These are phyloP conservation scores for Trachelus tabidus DNA, from an alignment of 2,888 invertebrate genomes.

Conservation along the genomic window DNA sequence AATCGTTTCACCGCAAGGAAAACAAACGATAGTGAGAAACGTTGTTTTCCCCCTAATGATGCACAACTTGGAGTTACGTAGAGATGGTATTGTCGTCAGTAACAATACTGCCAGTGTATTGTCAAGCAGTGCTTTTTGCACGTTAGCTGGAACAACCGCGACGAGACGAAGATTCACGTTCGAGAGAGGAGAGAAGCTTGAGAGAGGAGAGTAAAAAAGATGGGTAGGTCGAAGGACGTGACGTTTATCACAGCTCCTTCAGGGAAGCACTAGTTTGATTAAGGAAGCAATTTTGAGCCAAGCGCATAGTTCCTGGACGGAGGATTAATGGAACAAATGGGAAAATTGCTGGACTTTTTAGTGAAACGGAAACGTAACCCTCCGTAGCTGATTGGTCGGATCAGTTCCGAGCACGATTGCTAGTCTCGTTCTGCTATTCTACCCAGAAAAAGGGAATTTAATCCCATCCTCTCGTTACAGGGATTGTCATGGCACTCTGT, in stretches of 20 bases:
- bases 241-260: not conserved
- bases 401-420: conserved; percentile 21
- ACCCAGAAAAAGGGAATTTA: conserved; percentile 21
- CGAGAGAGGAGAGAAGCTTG: not conserved
- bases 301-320: not conserved
- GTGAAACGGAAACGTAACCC: not conserved
- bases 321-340: not conserved
- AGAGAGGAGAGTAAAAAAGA: not conserved
- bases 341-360: not conserved
- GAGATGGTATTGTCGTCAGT: not conserved
- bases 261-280: not conserved
- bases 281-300: not conserved
- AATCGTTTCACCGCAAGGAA: not conserved
- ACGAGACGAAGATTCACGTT: not conserved
- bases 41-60: not conserved
- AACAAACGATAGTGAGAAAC: not conserved
- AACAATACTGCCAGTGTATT: not conserved
- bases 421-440: conserved; percentile 5
- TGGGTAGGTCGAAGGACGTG: not conserved
- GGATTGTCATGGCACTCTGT: conserved; percentile 23
- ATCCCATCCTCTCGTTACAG: conserved; percentile 30
- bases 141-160: not conserved
- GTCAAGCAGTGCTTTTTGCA: conserved; percentile 1
- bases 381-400: conserved; percentile 14
- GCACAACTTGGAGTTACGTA: not conserved